These are phyloP conservation scores for Henricia sp. DNA, from an alignment of 53 echinoderm and acorn worm species.

Conservation along the genomic window DNA sequence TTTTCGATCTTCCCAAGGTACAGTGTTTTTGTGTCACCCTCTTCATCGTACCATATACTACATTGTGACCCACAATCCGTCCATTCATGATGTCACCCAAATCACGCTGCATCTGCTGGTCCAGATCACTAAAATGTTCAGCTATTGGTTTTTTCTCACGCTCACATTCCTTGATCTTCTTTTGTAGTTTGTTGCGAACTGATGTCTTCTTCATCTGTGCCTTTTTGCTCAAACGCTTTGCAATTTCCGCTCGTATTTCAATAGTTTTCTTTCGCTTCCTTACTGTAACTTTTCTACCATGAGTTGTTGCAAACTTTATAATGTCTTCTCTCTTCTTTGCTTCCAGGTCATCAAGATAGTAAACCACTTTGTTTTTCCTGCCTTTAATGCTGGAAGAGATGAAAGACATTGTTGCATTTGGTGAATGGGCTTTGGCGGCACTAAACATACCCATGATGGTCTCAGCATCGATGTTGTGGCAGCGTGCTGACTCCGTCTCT, in stretches of 20 bases:
- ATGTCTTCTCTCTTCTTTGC: too few species aligned
- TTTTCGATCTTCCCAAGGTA: conserved; percentile 60
- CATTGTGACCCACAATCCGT: conserved; percentile 27
- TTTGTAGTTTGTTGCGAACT: too few species aligned
- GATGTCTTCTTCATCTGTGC: too few species aligned
- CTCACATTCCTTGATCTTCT: background rate
- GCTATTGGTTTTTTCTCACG: background rate
- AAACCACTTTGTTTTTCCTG: too few species aligned
- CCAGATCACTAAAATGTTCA: conserved; percentile 22
- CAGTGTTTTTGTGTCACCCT: conserved; percentile 25
- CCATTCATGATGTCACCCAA: conserved; percentile 7
- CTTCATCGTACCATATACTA: conserved; percentile 52
- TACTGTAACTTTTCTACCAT: too few species aligned
- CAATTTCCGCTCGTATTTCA: too few species aligned
- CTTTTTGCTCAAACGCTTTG: too few species aligned
- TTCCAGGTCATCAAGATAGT: too few species aligned
- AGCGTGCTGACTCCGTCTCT: conserved; percentile 6
- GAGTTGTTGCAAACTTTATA: too few species aligned
- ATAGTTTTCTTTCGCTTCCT: too few species aligned
- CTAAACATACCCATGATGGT: conserved; percentile 43
- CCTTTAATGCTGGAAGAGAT: too few species aligned
- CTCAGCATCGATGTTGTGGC: conserved; percentile 24
- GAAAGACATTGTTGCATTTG: conserved; percentile 25
- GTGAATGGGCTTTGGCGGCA: conserved; percentile 9
- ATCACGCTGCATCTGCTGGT: background rate